A percentile compares a stretch with the other conserved stretches of the same genome.
phyloP scores from a whole-genome alignment of 1,140 invertebrate species.

The Meteorus sp. region DNA sequence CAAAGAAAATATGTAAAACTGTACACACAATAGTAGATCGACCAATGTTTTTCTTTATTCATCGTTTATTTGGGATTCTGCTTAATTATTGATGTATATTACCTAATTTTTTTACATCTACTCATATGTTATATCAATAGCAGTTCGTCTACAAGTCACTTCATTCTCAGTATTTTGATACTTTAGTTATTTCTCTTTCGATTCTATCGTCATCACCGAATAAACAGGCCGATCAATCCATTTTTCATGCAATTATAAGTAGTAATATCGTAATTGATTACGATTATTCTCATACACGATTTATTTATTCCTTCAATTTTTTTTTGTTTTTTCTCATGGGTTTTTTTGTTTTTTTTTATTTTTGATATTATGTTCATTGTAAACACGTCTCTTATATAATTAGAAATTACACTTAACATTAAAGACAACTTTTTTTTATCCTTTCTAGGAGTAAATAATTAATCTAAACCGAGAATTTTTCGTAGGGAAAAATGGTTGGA shows the following conservation, averaged over 20 bases:
- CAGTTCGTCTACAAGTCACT: slow-evolving; percentile 17
- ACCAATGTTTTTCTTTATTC: neutral
- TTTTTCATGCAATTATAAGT: neutral
- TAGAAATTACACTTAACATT: slow-evolving; percentile 2
- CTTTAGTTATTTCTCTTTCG: neutral
- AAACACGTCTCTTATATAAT: slow-evolving; percentile 22
- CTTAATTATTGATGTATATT: slow-evolving; percentile 11
- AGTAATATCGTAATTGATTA: neutral
- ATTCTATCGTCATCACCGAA: neutral
- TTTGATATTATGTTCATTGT: slow-evolving; percentile 31
- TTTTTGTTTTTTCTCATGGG: slow-evolving; percentile 7
- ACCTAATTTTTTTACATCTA: slow-evolving; percentile 19
- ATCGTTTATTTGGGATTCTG: slow-evolving; percentile 9
- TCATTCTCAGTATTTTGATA: too few species aligned
- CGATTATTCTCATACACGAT: neutral
- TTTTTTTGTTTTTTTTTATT: slow-evolving; percentile 16
- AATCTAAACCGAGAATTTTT: slow-evolving; percentile 12
- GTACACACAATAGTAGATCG: slow-evolving; percentile 36
- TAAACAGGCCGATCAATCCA: neutral
- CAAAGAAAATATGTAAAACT: slow-evolving; percentile 42
- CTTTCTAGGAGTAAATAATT: slow-evolving; percentile 12
- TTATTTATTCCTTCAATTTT: slow-evolving; percentile 5
- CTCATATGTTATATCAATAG: slow-evolving; percentile 13
- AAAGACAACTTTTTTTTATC: slow-evolving; percentile 13
- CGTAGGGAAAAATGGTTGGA: neutral